Conservation (phyloP, 2,797 vertebrate species). For the Anguilla megastoma region DNA sequence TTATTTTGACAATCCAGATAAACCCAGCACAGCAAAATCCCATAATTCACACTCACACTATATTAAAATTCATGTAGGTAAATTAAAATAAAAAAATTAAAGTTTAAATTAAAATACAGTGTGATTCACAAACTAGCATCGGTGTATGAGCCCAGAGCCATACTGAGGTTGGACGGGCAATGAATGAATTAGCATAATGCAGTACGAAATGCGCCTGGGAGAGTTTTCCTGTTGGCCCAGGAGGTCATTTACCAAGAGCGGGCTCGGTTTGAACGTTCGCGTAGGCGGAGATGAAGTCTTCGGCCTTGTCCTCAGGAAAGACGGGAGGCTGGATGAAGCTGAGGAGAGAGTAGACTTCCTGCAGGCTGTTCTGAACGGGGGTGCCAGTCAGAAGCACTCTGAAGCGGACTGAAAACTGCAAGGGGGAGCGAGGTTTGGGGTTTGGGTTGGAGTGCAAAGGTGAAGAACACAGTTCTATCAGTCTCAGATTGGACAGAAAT, state of each 20-base stretch:
- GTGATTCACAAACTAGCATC: not conserved
- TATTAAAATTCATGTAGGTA: not conserved
- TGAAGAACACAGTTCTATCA: not conserved
- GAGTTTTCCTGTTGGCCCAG: no score
- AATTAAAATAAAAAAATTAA: no score
- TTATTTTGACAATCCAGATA: no score
- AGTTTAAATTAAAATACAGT: not conserved
- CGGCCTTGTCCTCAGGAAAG: conserved; percentile 71
- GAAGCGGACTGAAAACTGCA: conserved; percentile 83
- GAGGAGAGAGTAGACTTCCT: conserved; percentile 88
- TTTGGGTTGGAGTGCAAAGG: not conserved
- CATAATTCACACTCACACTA: not conserved
- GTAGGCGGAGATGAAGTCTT: conserved; percentile 77
- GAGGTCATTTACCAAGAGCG: conserved; percentile 67
- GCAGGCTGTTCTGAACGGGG: conserved; percentile 90
- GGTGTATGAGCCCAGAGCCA: not conserved
- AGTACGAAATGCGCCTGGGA: not conserved
- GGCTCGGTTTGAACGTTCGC: conserved; percentile 68
- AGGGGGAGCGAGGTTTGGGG: not conserved
- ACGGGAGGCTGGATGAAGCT: conserved; percentile 82
- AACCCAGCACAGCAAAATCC: no score
- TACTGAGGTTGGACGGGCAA: not conserved
- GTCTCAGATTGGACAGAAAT: not conserved
- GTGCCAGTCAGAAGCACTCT: conserved; percentile 88
- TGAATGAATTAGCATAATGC: not conserved